These are phyloP conservation scores for Synodontis membranacea DNA, from an alignment of 2,113 vertebrate genomes.

Conservation along the genomic window DNA sequence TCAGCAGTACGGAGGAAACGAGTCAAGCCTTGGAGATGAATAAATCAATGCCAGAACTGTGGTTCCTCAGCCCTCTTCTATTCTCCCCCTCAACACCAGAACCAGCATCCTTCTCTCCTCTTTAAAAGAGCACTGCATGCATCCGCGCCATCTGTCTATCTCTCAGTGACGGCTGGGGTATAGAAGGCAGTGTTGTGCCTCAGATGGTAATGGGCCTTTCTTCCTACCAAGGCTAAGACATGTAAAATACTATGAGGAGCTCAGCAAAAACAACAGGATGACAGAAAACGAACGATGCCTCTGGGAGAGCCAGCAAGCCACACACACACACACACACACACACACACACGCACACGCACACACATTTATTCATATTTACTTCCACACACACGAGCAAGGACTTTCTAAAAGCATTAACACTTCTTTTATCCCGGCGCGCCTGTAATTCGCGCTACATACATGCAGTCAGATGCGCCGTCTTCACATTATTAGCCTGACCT, in stretches of 20 bases:
- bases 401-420: constrained; percentile 39
- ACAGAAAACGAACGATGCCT: constrained; percentile 42
- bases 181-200: constrained; percentile 36
- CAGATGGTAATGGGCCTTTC: constrained; percentile 49
- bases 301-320: constrained; percentile 23
- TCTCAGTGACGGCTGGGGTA: constrained; percentile 34
- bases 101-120: constrained; percentile 36
- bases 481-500: constrained; percentile 55
- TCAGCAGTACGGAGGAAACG: constrained; percentile 53
- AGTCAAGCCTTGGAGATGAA: constrained; percentile 41
- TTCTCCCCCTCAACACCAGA: constrained; percentile 37
- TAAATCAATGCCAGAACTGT: constrained; percentile 43
- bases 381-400: constrained; percentile 44
- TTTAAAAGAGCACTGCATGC: constrained; percentile 45
- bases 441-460: constrained; percentile 50
- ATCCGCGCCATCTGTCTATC: constrained; percentile 42
- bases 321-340: constrained; percentile 45
- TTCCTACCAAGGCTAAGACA: constrained; percentile 50
- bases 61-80: constrained; percentile 21
- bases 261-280: constrained; percentile 54
- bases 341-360: constrained; percentile 44
- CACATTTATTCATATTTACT: constrained; percentile 22
- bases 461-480: constrained; percentile 39
- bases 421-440: constrained; percentile 44
- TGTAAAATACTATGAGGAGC: constrained; percentile 49